Conservation (phyloP, 2,888 invertebrate genomes). For the Chaitophorus viminalis region DNA sequence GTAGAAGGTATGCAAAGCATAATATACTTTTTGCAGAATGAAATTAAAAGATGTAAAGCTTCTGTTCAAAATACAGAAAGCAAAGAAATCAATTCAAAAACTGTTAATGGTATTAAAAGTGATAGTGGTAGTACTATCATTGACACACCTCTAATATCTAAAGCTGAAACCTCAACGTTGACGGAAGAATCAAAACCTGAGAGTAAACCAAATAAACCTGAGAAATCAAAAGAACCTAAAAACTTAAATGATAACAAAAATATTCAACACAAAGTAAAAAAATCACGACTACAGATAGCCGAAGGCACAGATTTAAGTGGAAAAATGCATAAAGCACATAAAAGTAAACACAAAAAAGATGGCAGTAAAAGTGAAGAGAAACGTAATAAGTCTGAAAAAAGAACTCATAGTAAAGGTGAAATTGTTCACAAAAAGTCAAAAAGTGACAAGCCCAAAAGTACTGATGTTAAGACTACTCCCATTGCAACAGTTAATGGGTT, state of each 20-base stretch:
- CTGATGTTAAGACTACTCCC: slow-evolving; percentile 16
- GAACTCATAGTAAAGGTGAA: slow-evolving; percentile 28
- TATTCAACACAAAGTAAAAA: slow-evolving; percentile 22
- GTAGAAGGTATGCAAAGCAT: slow-evolving; percentile 99
- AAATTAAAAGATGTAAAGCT: slow-evolving; percentile 83
- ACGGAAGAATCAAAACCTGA: slow-evolving; percentile 6
- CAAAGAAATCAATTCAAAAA: slow-evolving; percentile 29
- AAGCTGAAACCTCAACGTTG: neutral
- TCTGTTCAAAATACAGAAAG: slow-evolving; percentile 35
- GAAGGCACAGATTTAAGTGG: neutral
- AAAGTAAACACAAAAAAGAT: slow-evolving; percentile 44
- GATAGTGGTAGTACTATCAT: neutral
- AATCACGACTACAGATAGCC: neutral
- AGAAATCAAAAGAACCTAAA: slow-evolving; percentile 34
- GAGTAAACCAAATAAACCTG: slow-evolving; percentile 36
- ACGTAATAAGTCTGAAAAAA: slow-evolving; percentile 53
- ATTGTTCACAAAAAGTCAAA: slow-evolving; percentile 39
- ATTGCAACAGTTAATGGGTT: slow-evolving; percentile 26
- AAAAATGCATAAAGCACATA: slow-evolving; percentile 25
- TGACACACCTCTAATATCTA: neutral
- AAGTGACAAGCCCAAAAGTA: slow-evolving; percentile 37
- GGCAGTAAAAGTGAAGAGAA: slow-evolving; percentile 27
- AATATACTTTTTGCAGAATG: slow-evolving; percentile 92
- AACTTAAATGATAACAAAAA: neutral
- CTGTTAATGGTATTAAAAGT: slow-evolving; percentile 46